Evolutionary conservation across 2,113 vertebrate species (phyloP).

Genomic region (Grammomys surdaster): DNA sequence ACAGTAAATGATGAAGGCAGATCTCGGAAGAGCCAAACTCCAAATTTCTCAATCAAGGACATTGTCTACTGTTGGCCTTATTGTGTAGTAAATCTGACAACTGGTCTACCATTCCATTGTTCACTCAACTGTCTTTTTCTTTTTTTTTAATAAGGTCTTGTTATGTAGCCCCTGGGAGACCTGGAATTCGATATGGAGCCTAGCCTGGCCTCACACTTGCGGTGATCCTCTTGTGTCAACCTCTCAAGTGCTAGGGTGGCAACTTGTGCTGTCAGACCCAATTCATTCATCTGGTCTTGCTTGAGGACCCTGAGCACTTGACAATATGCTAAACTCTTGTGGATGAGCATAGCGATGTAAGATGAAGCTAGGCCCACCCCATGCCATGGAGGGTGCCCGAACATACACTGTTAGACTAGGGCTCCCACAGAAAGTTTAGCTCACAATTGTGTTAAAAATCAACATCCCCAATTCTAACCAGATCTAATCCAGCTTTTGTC

Average conservation of each 20-base stretch:
- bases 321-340: not conserved
- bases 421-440: not conserved
- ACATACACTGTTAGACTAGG: not conserved
- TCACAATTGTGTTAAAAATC: not conserved
- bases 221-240: not conserved
- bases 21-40: not conserved
- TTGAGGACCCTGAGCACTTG: not conserved
- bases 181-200: not conserved
- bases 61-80: fast-evolving
- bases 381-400: not conserved
- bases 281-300: not conserved
- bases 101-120: not conserved
- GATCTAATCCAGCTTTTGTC: not conserved
- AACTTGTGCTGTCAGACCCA: not conserved
- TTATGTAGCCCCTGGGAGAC: not conserved
- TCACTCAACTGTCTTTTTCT: too few relatives aligned
- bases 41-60: not conserved
- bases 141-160: not conserved
- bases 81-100: not conserved
- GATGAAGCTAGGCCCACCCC: not conserved
- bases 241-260: not conserved
- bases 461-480: not conserved
- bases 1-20: not conserved
- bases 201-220: not conserved
- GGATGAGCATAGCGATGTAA: not conserved